Evolutionary conservation across 2,888 invertebrate species (phyloP), one percentile per base, ranked within the genome.

Genomic region (Tortrix viridana): DNA sequence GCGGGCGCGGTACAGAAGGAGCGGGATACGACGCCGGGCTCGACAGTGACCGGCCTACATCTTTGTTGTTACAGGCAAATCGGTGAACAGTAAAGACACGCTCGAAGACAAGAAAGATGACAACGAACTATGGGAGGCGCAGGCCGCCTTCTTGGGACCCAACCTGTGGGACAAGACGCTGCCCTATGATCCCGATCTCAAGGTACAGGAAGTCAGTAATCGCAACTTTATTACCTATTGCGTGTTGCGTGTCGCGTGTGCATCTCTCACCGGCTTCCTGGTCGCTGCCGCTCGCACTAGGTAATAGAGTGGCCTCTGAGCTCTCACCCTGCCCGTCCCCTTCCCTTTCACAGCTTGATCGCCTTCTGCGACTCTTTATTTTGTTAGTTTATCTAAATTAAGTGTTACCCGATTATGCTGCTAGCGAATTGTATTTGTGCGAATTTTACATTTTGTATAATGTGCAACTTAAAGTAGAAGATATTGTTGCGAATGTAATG

Each of bases 111-210:
- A 94, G 82, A 96, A 96, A 88, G 96, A 96, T 88, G 96, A 96
- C 88, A 96, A 94, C 77, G 96, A 96, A 91, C 94, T 97, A 73
- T 97, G 97, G 96, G 97, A 98, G 93, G 97, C 97, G 83, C 97
- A 97, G 89, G 96, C 98, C 73, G 98, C 98, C 86, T 98, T 98
- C 93, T 95, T 98, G 79, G 98, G 98, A 69, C 98, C 98, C 71
- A 98, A 97, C 89, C 93, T 98, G 69, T 98, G 98, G 98, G 98
- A 98, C 93, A 98, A 98, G 92, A 96, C 97, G 76, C 93, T 96
- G 82, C 95, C 96, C 79, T 97, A 97, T 88, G 97, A 97, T 93
- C 96, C 97, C 87, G 97, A 98, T 94, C 97, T 98, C 94, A 98
- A 98, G 96, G 97, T 97, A 95, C 94, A 93, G 90, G 93, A 94